Evolutionary conservation across 2,888 invertebrate species (phyloP), one percentile per base, ranked within the genome.

Genomic region (Acrocyrtus sp.): DNA sequence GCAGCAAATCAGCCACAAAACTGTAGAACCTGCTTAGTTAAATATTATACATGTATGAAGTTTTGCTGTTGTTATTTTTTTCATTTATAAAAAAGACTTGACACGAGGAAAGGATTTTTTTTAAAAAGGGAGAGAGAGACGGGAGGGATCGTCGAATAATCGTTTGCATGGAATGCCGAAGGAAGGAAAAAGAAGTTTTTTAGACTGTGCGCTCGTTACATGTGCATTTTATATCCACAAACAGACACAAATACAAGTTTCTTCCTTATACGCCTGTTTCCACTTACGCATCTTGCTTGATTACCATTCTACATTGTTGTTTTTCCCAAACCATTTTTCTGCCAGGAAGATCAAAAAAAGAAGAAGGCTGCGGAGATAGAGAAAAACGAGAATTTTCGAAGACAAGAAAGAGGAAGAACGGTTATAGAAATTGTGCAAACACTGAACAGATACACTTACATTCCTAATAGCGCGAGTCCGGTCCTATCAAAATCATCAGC

Each of bases 81-180:
- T 61, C 5, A 45, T 29, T 68, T 69, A 48, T 47, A 63, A 65
- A 68, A 69, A n/a, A n/a, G n/a, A 57, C 65, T 63, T 72, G 72
- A 72, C 72, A 72, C 60, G 72, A 72, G 72, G 72, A 72, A 72
- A 48, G 58, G 58, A 60, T 69, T 61, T 66, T 69, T 63, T n/a
- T n/a, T n/a, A n/a, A n/a, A n/a, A n/a, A n/a, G n/a, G n/a, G 19
- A 47, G 21, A 58, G 47, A 54, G 56, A 63, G 60, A 65, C 72
- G 72, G 72, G 72, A 72, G 72, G 72, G 72, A 65, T 72, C 65
- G 72, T 72, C 72, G 65, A 75, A 75, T 63, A 63, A 75, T 72
- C 58, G 67, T 75, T 62, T 68, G 68, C 72, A 61, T 72, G 68
- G 72, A 72, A 72, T 72, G 72, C 72, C 72, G 57, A 66, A 72